phyloP scores from a whole-genome alignment of 2,113 vertebrate species.

The Calonectris borealis region DNA sequence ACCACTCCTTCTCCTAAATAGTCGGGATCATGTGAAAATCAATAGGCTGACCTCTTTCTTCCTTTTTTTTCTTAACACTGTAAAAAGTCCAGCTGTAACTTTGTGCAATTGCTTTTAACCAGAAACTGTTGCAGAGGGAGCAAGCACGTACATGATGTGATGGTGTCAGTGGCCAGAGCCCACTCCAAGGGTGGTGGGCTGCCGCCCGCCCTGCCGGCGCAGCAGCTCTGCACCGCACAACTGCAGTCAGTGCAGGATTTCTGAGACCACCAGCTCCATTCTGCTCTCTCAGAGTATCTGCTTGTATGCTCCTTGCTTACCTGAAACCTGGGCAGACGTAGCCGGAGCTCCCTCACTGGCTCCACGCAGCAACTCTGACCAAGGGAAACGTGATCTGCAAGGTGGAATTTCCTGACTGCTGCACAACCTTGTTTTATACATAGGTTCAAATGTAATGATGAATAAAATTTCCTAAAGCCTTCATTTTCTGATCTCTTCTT shows the following conservation, averaged over 20 bases:
- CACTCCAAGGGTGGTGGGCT: not conserved
- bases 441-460: not conserved
- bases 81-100: not conserved
- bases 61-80: not conserved
- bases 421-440: not conserved
- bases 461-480: not conserved
- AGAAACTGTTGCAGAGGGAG: not conserved
- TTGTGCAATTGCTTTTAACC: not conserved
- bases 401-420: slow-evolving; percentile 13
- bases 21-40: not conserved
- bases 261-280: not conserved
- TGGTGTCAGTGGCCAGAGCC: not conserved
- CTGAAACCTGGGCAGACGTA: not conserved
- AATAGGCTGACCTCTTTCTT: not conserved
- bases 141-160: rapidly evolving
- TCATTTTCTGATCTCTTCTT: not conserved
- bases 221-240: rapidly evolving
- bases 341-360: not conserved
- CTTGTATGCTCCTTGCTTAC: not conserved
- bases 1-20: not conserved
- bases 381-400: not conserved
- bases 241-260: not conserved
- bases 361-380: not conserved
- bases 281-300: not conserved
- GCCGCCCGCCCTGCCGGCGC: rapidly evolving